These are phyloP conservation scores for Schizopygopsis pylzovi DNA, from an alignment of 2,797 vertebrate genomes.

Conservation along the genomic window DNA sequence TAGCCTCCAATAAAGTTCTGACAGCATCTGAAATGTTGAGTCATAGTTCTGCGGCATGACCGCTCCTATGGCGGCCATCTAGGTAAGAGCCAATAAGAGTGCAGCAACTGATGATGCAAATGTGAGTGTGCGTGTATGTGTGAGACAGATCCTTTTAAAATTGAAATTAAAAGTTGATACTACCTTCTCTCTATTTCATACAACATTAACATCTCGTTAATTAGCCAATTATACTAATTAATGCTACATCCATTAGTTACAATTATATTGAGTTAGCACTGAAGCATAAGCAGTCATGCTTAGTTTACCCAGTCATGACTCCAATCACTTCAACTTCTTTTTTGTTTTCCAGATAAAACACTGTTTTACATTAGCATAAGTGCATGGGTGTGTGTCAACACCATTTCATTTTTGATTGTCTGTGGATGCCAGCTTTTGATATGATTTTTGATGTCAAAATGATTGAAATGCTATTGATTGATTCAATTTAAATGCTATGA, in stretches of 20 bases:
- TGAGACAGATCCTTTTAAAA: neutral
- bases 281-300: neutral
- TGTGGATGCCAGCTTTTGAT: neutral
- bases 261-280: neutral
- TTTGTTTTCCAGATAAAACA: neutral
- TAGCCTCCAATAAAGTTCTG: constrained; percentile 14
- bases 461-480: neutral
- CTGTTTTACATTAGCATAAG: neutral
- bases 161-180: neutral
- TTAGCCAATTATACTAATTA: constrained; percentile 20
- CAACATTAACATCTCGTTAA: constrained; percentile 15
- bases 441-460: neutral
- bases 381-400: neutral
- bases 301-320: neutral
- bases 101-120: neutral
- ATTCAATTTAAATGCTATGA: neutral
- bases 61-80: neutral
- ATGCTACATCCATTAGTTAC: neutral
- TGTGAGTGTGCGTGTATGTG: neutral
- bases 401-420: neutral
- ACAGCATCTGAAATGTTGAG: constrained; percentile 10
- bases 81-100: neutral
- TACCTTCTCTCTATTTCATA: neutral
- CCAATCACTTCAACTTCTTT: neutral
- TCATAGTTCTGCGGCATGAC: neutral